Percentiles rank a stretch among this genome's conserved stretches.
phyloP scores from a whole-genome alignment of 1,140 invertebrate species.

The Listronotus oregonensis region DNA sequence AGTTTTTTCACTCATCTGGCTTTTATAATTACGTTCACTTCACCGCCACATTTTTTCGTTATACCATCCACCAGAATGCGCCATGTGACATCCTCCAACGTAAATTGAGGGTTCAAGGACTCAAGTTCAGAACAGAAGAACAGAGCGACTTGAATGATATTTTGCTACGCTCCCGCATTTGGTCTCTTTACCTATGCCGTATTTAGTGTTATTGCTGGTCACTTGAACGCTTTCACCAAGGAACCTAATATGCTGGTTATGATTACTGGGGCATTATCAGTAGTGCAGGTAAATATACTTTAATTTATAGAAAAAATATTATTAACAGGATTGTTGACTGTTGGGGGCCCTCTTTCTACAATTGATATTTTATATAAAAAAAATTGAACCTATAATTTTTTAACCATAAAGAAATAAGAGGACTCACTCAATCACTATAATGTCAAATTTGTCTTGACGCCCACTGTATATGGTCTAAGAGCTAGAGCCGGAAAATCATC shows the following conservation, averaged over 20 bases:
- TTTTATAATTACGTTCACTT: conserved; percentile 43
- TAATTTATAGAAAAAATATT: too few relatives aligned
- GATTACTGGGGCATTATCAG: conserved; percentile 85
- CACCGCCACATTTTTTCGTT: conserved; percentile 19
- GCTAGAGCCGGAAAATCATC: too few relatives aligned
- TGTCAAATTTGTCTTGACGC: too few relatives aligned
- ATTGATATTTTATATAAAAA: too few relatives aligned
- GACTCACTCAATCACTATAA: too few relatives aligned
- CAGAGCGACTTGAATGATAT: conserved; percentile 89
- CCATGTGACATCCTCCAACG: conserved; percentile 37
- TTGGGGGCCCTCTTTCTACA: too few relatives aligned
- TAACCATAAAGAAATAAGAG: too few relatives aligned
- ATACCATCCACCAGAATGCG: conserved; percentile 39
- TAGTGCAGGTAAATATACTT: conserved; percentile 70
- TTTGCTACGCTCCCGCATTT: conserved; percentile 83
- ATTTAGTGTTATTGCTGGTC: conserved; percentile 90
- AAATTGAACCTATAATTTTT: too few relatives aligned
- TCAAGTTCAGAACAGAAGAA: conserved; percentile 88
- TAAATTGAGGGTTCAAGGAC: conserved; percentile 74
- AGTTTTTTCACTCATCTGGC: conserved; percentile 15
- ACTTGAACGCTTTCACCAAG: conserved; percentile 78
- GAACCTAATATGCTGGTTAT: conserved; percentile 88
- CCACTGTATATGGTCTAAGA: too few relatives aligned
- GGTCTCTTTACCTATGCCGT: conserved; percentile 91
- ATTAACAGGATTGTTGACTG: too few relatives aligned